phyloP scores from a whole-genome alignment of 2,797 vertebrate species.

The Spea hammondii region DNA sequence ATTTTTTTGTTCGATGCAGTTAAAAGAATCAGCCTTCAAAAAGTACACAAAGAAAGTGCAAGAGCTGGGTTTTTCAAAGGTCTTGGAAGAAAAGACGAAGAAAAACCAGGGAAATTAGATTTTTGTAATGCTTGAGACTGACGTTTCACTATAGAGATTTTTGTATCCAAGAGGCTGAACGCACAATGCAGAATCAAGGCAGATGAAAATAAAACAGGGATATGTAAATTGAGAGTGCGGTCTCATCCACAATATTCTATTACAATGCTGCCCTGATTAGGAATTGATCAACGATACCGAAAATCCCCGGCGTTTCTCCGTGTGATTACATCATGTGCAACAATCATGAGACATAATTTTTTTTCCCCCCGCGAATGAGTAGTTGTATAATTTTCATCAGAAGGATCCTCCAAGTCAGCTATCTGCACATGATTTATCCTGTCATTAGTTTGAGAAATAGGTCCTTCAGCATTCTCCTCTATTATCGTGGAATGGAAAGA shows the following conservation, averaged over 20 bases:
- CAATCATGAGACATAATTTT: constrained; percentile 68
- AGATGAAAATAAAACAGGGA: constrained; percentile 55
- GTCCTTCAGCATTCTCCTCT: constrained; percentile 77
- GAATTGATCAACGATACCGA: constrained; percentile 57
- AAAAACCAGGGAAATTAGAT: constrained; percentile 43
- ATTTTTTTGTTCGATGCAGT: constrained; percentile 41
- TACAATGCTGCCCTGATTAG: constrained; percentile 61
- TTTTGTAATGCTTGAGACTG: constrained; percentile 33
- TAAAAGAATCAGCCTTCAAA: constrained; percentile 47
- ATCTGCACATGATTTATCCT: constrained; percentile 78
- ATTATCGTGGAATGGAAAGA: constrained; percentile 75
- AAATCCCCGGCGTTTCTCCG: constrained; percentile 56
- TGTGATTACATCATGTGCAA: constrained; percentile 65
- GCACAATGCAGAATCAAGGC: constrained; percentile 56
- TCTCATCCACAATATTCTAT: constrained; percentile 60
- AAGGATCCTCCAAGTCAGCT: constrained; percentile 67
- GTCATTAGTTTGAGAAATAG: constrained; percentile 81
- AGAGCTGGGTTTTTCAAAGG: constrained; percentile 44
- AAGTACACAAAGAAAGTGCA: constrained; percentile 53
- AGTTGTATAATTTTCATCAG: constrained; percentile 71
- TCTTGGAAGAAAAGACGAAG: constrained; percentile 31
- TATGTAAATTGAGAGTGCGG: constrained; percentile 60
- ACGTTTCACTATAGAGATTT: constrained; percentile 20
- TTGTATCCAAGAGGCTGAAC: constrained; percentile 48
- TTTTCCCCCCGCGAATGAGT: constrained; percentile 68